Base-by-base conservation (phyloP, 2,113 vertebrate genomes). In the Gobio gobio region DNA sequence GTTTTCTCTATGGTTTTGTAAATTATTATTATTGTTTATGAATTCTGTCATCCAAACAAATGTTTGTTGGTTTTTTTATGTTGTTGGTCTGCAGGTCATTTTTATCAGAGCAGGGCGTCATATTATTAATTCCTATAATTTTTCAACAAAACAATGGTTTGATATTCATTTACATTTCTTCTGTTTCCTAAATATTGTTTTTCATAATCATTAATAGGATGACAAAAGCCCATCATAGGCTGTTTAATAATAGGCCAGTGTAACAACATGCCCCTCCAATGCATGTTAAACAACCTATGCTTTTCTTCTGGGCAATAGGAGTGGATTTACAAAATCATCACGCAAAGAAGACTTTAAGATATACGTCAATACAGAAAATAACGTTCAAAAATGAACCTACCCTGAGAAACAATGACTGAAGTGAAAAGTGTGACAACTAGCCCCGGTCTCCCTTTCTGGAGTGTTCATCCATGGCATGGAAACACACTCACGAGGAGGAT, bases 401-500 rank as follows among this genome's bases (percentile, higher is more conserved):
- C 5, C 70, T 47, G 70, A 45, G 22, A 45, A 45, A 24, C 40
- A 24, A 5, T 47, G 40, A 47, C 20, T 14, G 20, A 22, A 45
- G 5, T 73, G 40, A 73, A 73, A 73, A 73, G 22, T 43, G 33
- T 45, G 22, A 47, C 70, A 45, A 14, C 40, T 73, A 73, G 40
- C 70, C 70, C 12, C 5, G 4, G 59, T 26, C 1, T 24, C 9
- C 59, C 72, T 2, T 47, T 49, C 36, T 22, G 9, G 16, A 22
- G 33, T 70, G 26, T 33, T 54, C 26, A 29, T 76, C 49, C 47
- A 54, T 9, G 2, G 43, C 22, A 56, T n/a, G 16, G 22, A 3
- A 72, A 82, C 72, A 75, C 51, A 81, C 20, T n/a, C 45, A 40
- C 22, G 20, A 26, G 59, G 47, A 43, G n/a, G 86, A 33, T 33